phyloP scores from a whole-genome alignment of 2,113 vertebrate genomes.

The Nasalis larvatus region DNA sequence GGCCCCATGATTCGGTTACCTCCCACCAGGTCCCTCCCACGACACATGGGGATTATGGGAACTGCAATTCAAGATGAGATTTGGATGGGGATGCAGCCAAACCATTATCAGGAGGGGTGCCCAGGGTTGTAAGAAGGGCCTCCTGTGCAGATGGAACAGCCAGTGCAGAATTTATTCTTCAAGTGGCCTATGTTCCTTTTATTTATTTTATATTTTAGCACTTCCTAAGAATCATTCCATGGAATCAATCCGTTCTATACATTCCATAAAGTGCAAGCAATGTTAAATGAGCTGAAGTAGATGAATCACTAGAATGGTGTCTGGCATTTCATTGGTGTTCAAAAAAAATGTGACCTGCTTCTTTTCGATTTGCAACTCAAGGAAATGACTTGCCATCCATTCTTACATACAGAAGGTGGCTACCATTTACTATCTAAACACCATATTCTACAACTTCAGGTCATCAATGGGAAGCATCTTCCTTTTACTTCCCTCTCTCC shows the following conservation, averaged over 20 bases:
- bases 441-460: neutral
- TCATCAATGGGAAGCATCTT: neutral
- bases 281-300: neutral
- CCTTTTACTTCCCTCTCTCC: accelerated
- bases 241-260: too few relatives aligned
- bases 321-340: neutral
- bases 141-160: neutral
- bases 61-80: too few relatives aligned
- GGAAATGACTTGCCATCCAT: neutral
- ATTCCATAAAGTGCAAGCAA: neutral
- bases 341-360: neutral
- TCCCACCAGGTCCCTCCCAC: too few relatives aligned
- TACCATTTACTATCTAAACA: too few relatives aligned
- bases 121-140: neutral
- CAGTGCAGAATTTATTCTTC: neutral
- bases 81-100: too few relatives aligned
- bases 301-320: neutral
- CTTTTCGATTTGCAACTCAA: neutral
- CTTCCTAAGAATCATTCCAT: neutral
- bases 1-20: too few relatives aligned
- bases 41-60: too few relatives aligned
- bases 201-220: neutral
- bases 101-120: too few relatives aligned
- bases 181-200: neutral
- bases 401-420: neutral